These are phyloP conservation scores for Lates japonicus DNA, from an alignment of 2,797 vertebrate species.

Conservation along the genomic window DNA sequence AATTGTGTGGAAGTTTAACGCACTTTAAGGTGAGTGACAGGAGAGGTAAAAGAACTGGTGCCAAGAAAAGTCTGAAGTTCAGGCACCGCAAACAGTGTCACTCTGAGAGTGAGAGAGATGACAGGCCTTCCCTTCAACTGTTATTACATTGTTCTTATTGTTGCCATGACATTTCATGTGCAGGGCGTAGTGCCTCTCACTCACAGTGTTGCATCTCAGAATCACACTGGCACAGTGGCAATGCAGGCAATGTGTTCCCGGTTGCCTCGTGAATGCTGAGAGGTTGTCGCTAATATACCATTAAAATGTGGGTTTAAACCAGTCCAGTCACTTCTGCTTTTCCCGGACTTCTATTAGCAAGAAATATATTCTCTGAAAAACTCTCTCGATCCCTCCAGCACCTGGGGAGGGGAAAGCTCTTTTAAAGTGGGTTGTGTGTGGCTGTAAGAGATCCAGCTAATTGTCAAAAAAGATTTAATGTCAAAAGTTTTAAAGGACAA, in stretches of 20 bases:
- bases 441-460: conserved; percentile 42
- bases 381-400: not conserved
- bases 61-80: conserved; percentile 20
- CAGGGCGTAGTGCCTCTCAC: conserved; percentile 43
- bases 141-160: conserved; percentile 46
- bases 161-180: conserved; percentile 60
- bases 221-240: conserved; percentile 26
- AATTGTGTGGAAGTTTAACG: conserved; percentile 27
- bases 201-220: conserved; percentile 30
- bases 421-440: not conserved
- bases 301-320: conserved; percentile 27
- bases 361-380: conserved; percentile 8
- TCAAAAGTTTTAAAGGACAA: conserved; percentile 63
- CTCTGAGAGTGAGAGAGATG: conserved; percentile 46
- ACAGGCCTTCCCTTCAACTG: conserved; percentile 35
- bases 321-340: conserved; percentile 6
- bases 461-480: conserved; percentile 56
- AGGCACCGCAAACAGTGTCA: conserved; percentile 26
- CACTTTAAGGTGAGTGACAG: conserved; percentile 12
- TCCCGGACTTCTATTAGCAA: conserved; percentile 1
- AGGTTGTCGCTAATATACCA: conserved; percentile 3
- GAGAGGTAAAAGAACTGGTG: conserved; percentile 20
- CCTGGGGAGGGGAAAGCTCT: not conserved
- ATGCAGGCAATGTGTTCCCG: conserved; percentile 24
- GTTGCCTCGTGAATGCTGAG: conserved; percentile 10